A percentile compares a stretch with the other conserved stretches of the same genome.
Evolutionary conservation across 2,888 invertebrate species (phyloP).

Genomic region (Cheilosia soror): DNA sequence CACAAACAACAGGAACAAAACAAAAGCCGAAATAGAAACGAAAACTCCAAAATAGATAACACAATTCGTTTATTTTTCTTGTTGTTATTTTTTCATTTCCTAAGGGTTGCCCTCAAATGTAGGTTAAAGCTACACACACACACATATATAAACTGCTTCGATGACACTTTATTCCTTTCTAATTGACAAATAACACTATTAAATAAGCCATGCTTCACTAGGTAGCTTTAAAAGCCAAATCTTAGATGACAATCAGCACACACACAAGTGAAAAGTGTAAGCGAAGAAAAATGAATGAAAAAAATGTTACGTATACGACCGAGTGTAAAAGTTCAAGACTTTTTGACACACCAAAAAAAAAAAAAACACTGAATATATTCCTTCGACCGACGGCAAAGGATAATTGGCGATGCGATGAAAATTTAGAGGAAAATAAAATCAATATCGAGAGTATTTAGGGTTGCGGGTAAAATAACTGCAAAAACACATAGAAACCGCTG

Average conservation of each 20-base stretch:
- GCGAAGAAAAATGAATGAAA: not conserved
- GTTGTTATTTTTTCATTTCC: constrained; percentile 12
- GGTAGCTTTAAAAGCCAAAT: constrained; percentile 4
- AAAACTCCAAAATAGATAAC: constrained; percentile 23
- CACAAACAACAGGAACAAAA: constrained; percentile 18
- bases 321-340: constrained; percentile 34
- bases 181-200: constrained; percentile 39
- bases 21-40: constrained; percentile 35
- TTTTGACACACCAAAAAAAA: not conserved
- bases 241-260: constrained; percentile 1
- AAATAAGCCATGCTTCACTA: not conserved
- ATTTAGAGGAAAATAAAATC: constrained; percentile 58
- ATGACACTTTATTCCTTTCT: constrained; percentile 24
- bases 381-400: constrained; percentile 39
- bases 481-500: constrained; percentile 14
- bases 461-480: constrained; percentile 48
- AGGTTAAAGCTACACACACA: constrained; percentile 39
- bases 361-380: not conserved
- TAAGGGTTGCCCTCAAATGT: constrained; percentile 47
- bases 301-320: constrained; percentile 70
- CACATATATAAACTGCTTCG: constrained; percentile 1
- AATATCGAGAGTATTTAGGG: constrained; percentile 56
- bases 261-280: not conserved
- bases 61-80: constrained; percentile 26
- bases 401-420: constrained; percentile 26